Percentiles rank a stretch among this genome's conserved stretches.
phyloP scores from a whole-genome alignment of 2,888 invertebrate genomes.

The Choreutis nemorana region DNA sequence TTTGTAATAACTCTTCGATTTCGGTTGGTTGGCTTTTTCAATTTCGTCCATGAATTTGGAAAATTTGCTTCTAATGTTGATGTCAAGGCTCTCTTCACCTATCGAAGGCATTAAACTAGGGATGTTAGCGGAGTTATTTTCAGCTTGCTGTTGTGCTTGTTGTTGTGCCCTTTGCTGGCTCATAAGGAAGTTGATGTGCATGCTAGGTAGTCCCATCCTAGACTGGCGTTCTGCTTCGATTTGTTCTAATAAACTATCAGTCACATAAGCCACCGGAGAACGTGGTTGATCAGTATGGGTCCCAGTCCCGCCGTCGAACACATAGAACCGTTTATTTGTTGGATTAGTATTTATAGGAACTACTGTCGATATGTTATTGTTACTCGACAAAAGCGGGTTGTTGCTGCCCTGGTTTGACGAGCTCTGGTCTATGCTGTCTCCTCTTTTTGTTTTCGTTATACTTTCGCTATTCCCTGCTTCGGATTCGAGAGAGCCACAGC shows the following conservation, averaged over 20 bases:
- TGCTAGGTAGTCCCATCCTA: conserved; percentile 55
- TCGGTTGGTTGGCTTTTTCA: conserved; percentile 59
- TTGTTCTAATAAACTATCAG: conserved; percentile 55
- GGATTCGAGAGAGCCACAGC: conserved; percentile 55
- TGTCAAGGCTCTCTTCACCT: conserved; percentile 64
- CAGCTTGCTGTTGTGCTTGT: conserved; percentile 32
- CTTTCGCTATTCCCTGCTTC: conserved; percentile 48
- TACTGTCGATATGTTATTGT: conserved; percentile 49
- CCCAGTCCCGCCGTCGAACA: conserved; percentile 52
- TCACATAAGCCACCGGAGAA: conserved; percentile 54
- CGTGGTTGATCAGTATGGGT: conserved; percentile 44
- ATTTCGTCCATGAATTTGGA: conserved; percentile 63
- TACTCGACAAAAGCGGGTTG: conserved; percentile 53
- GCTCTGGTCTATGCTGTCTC: conserved; percentile 52
- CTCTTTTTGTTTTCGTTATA: conserved; percentile 39
- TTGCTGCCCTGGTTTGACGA: conserved; percentile 62
- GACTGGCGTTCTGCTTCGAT: conserved; percentile 55
- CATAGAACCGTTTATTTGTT: conserved; percentile 51
- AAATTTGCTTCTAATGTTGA: conserved; percentile 63
- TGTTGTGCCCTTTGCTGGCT: conserved; percentile 44
- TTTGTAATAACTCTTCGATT: conserved; percentile 75
- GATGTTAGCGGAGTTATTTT: conserved; percentile 33
- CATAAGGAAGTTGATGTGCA: conserved; percentile 58
- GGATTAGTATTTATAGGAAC: conserved; percentile 52
- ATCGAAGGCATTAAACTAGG: conserved; percentile 59